phyloP scores from a whole-genome alignment of 2,797 vertebrate genomes.

The Leptoclinus maculatus region DNA sequence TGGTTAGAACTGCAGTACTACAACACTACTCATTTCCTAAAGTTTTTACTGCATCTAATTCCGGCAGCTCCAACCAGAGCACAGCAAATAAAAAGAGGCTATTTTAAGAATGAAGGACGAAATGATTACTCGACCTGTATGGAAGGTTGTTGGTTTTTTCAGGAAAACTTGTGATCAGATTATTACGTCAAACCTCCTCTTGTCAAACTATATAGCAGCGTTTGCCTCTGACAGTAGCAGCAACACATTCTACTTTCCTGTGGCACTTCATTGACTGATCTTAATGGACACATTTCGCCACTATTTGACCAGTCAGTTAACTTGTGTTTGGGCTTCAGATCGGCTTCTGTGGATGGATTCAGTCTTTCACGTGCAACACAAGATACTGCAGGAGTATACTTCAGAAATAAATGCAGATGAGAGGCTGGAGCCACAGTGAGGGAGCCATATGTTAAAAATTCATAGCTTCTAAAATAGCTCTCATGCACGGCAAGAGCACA shows the following conservation, averaged over 20 bases:
- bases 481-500: background rate
- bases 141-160: background rate
- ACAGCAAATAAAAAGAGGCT: background rate
- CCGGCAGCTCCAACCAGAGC: background rate
- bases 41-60: background rate
- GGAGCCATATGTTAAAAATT: constrained; percentile 42
- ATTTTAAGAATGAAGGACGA: background rate
- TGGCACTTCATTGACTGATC: constrained; percentile 22
- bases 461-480: constrained; percentile 42
- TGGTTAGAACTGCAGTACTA: background rate
- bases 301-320: background rate
- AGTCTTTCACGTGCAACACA: background rate
- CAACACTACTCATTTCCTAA: background rate
- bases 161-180: background rate
- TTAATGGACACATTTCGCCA: constrained; percentile 23
- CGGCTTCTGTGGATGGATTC: background rate
- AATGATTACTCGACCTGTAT: background rate
- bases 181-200: background rate
- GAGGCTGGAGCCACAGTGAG: constrained; percentile 10
- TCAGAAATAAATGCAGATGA: background rate
- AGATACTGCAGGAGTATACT: background rate
- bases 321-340: background rate
- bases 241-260: background rate
- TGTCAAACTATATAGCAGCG: background rate
- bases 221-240: constrained; percentile 13